Conservation (phyloP, 2,888 invertebrate species). For the Cryptus viduatorius region DNA sequence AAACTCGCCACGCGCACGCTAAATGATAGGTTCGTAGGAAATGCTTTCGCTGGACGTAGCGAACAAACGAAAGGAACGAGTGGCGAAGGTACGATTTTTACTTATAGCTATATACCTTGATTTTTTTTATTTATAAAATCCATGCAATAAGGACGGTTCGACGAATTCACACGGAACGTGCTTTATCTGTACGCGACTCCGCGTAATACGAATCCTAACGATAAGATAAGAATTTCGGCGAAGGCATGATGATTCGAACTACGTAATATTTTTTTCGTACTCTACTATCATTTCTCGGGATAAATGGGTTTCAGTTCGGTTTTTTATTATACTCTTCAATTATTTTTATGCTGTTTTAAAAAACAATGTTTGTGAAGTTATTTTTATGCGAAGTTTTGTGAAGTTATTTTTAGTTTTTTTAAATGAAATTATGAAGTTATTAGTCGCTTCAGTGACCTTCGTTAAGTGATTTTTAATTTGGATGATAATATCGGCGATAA, state of each 20-base stretch:
- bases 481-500: background rate
- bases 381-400: too few species aligned
- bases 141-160: background rate
- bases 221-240: constrained; percentile 7
- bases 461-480: background rate
- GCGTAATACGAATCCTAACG: background rate
- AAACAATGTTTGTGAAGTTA: too few species aligned
- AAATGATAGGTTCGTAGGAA: background rate
- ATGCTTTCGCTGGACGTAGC: background rate
- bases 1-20: background rate
- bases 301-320: background rate
- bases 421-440: too few species aligned
- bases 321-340: background rate
- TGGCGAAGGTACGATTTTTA: background rate
- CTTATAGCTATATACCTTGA: background rate
- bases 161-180: background rate
- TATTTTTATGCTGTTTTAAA: too few species aligned
- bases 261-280: background rate
- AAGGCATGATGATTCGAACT: background rate
- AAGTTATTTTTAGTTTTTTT: background rate
- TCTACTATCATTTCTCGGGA: background rate
- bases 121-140: background rate
- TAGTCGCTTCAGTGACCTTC: too few species aligned
- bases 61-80: background rate
- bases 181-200: background rate